Evolutionary conservation across 2,113 vertebrate genomes (phyloP).

Genomic region (Megalops atlanticus): DNA sequence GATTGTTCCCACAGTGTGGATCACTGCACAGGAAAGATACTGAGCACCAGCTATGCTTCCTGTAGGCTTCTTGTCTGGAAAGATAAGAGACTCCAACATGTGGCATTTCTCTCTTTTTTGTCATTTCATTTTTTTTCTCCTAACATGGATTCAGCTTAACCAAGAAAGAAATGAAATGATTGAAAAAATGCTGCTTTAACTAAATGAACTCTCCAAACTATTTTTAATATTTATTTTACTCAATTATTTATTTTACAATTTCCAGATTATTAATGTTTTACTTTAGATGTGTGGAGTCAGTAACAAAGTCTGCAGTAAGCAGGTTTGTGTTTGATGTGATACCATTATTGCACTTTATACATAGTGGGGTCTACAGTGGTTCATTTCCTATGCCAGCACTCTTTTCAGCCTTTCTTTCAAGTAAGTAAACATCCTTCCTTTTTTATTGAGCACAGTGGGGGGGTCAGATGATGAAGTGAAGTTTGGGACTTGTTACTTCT

Average conservation of each 20-base stretch:
- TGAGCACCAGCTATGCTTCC: slow-evolving; percentile 7
- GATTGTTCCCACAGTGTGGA: slow-evolving; percentile 16
- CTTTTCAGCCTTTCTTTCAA: not conserved
- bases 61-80: not conserved
- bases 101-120: not conserved
- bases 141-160: not conserved
- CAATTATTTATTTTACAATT: not conserved
- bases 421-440: not conserved
- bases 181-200: not conserved
- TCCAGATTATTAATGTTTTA: not conserved
- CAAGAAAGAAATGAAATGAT: not conserved
- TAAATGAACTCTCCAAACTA: not conserved
- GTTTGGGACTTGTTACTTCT: not conserved
- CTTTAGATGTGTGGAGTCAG: not conserved
- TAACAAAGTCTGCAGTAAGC: not conserved
- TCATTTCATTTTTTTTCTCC: not conserved
- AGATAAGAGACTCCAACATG: not conserved
- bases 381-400: not conserved
- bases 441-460: not conserved
- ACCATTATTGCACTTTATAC: not conserved
- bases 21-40: not conserved
- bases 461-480: not conserved
- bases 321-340: not conserved
- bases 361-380: not conserved
- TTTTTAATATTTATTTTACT: not conserved